These are phyloP conservation scores for Gambusia yucatana DNA, from an alignment of 2,797 vertebrate genomes.

Conservation along the genomic window DNA sequence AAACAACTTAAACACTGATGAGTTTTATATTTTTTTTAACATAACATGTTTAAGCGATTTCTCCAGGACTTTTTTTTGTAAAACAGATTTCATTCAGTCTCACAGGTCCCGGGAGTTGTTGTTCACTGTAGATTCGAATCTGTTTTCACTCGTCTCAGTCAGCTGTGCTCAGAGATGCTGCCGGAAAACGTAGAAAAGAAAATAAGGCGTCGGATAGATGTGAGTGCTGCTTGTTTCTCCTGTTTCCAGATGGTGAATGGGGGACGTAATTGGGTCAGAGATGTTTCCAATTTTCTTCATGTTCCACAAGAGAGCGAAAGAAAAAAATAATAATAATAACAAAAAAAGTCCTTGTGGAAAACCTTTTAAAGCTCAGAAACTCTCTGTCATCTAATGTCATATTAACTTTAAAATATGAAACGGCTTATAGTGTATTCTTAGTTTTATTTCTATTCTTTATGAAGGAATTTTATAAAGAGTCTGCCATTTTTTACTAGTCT, in stretches of 20 bases:
- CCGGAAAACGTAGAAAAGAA: background rate
- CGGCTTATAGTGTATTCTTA: too few species aligned
- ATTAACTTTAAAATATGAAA: too few species aligned
- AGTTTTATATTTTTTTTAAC: background rate
- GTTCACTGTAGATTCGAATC: background rate
- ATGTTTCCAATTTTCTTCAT: slow-evolving; percentile 1
- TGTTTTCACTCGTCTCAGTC: background rate
- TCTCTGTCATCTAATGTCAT: background rate
- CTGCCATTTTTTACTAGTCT: too few species aligned
- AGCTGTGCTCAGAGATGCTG: background rate
- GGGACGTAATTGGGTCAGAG: background rate
- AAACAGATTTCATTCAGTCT: background rate
- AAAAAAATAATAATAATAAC: background rate
- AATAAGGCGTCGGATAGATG: background rate
- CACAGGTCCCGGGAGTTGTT: background rate
- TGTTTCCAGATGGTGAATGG: slow-evolving; percentile 1
- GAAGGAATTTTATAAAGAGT: too few species aligned
- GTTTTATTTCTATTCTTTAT: too few species aligned
- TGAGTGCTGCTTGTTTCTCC: background rate
- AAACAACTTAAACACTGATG: background rate
- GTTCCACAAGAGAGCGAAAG: background rate
- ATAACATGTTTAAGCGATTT: background rate
- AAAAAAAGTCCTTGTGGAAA: background rate
- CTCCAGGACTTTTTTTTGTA: background rate
- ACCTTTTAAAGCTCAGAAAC: background rate